Evolutionary conservation across 2,113 vertebrate species (phyloP).

Genomic region (Apus apus): DNA sequence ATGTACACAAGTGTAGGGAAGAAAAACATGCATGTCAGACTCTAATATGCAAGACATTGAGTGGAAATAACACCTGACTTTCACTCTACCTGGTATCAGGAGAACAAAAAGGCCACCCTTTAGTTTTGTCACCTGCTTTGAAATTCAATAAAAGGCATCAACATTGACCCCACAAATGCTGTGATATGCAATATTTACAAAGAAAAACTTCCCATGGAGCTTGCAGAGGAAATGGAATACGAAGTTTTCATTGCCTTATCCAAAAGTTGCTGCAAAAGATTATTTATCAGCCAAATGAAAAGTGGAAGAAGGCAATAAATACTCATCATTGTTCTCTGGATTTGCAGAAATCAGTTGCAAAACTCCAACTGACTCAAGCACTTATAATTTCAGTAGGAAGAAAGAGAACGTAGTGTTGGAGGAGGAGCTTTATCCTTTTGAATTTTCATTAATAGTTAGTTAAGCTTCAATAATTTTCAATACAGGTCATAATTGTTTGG

Average conservation of each 20-base stretch:
- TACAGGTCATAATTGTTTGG: not conserved
- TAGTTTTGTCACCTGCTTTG: not conserved
- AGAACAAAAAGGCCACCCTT: not conserved
- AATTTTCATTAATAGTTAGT: not conserved
- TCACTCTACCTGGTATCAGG: not conserved
- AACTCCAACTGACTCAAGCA: not conserved
- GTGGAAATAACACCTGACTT: not conserved
- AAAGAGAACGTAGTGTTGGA: not conserved
- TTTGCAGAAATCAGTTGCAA: not conserved
- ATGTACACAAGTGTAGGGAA: not conserved
- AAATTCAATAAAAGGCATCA: not conserved
- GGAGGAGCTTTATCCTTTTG: not conserved
- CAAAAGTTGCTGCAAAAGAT: not conserved
- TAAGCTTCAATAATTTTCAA: conserved; percentile 41
- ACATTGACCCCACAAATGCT: not conserved
- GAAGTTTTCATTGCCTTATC: not conserved
- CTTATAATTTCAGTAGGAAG: not conserved
- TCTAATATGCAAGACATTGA: not conserved
- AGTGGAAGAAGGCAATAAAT: not conserved
- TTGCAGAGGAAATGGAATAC: not conserved
- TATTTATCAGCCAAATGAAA: not conserved
- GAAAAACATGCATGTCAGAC: not conserved
- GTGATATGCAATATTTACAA: not conserved
- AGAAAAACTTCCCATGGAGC: not conserved
- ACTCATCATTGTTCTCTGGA: not conserved